A percentile compares a stretch with the other conserved stretches of the same genome.
Evolutionary conservation across 2,888 invertebrate genomes (phyloP).

Genomic region (Lypha dubia): DNA sequence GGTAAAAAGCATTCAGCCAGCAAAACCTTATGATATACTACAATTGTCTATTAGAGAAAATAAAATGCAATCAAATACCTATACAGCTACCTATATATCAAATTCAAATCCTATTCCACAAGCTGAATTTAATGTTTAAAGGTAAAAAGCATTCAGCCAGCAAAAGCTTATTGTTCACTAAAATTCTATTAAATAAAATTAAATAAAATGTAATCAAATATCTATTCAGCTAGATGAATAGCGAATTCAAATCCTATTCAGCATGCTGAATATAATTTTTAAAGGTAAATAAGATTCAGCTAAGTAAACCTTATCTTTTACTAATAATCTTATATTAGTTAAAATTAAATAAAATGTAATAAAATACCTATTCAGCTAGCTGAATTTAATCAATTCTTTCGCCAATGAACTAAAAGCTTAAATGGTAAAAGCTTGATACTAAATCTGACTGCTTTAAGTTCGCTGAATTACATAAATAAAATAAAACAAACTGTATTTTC

Average conservation of each 20-base stretch:
- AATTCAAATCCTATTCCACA: neutral
- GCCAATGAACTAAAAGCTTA: too few species aligned
- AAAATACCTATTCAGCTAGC: conserved; percentile 17
- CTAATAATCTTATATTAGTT: too few species aligned
- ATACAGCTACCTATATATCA: conserved; percentile 37
- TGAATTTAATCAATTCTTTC: conserved; percentile 1
- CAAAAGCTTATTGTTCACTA: neutral
- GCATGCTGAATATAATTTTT: neutral
- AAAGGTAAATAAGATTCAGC: too few species aligned
- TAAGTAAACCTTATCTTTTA: neutral
- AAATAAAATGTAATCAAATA: neutral
- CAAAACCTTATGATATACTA: too few species aligned
- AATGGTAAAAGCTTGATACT: too few species aligned
- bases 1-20: too few species aligned
- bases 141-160: neutral
- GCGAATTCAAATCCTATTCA: neutral
- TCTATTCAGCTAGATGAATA: conserved; percentile 38
- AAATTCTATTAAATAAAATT: neutral
- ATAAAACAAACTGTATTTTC: neutral
- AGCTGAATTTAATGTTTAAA: neutral
- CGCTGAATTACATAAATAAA: neutral
- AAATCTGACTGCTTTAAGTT: too few species aligned
- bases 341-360: neutral
- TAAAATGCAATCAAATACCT: neutral
- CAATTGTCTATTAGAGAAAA: too few species aligned